Evolutionary conservation across 2,888 invertebrate species (phyloP).

Genomic region (Agriotes lineatus): DNA sequence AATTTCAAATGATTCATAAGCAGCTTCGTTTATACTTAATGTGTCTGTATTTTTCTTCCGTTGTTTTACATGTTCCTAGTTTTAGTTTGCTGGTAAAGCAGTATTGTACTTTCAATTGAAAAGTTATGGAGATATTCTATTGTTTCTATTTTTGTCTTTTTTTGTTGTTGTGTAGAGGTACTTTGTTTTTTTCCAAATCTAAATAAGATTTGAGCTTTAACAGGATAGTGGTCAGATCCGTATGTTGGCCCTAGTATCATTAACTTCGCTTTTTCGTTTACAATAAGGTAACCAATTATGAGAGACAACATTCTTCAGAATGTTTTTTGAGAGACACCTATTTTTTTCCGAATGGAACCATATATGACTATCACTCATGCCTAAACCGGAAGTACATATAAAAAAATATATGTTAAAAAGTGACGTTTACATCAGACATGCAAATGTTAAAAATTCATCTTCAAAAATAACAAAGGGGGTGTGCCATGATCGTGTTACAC

Average conservation of each 20-base stretch:
- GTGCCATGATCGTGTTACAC: too few species aligned
- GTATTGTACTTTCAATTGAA: neutral
- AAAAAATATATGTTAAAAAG: too few species aligned
- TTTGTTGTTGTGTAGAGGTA: neutral
- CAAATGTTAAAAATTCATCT: too few species aligned
- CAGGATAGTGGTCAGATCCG: neutral
- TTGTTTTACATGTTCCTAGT: neutral
- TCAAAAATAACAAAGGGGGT: too few species aligned
- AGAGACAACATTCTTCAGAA: too few species aligned
- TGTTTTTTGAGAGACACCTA: too few species aligned
- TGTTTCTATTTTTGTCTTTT: neutral
- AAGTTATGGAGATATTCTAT: neutral
- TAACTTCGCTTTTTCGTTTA: neutral
- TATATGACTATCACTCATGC: too few species aligned
- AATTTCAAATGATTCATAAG: neutral
- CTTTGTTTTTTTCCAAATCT: neutral
- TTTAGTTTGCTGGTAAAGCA: neutral
- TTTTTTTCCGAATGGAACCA: too few species aligned
- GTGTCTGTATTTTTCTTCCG: neutral
- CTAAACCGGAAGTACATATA: too few species aligned
- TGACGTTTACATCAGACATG: too few species aligned
- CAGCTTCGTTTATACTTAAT: neutral
- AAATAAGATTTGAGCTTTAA: too few species aligned
- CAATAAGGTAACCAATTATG: neutral
- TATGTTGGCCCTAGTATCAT: neutral